A percentile compares a stretch with the other conserved stretches of the same genome.
Evolutionary conservation across 2,888 invertebrate genomes (phyloP).

Genomic region (Blera fallax): DNA sequence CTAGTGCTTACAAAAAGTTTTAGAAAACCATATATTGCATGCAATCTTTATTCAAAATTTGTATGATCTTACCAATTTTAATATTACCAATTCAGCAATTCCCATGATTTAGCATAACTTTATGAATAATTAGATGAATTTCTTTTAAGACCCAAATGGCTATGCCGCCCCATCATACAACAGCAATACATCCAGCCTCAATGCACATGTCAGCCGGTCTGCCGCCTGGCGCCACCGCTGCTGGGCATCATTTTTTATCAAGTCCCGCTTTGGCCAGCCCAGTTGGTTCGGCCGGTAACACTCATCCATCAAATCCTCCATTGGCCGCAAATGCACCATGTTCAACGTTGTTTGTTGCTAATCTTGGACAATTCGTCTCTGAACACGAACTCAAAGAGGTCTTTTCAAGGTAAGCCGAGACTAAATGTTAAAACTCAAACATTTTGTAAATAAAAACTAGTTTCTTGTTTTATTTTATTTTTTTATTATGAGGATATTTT

Average conservation of each 20-base stretch:
- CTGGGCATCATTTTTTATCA: conserved; percentile 91
- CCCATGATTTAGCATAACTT: conserved; percentile 47
- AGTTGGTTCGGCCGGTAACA: conserved; percentile 84
- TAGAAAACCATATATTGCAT: conserved; percentile 11
- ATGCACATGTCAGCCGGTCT: conserved; percentile 85
- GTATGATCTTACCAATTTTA: conserved; percentile 41
- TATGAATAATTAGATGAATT: conserved; percentile 67
- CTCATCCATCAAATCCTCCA: conserved; percentile 81
- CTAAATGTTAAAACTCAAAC: background rate
- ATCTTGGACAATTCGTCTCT: conserved; percentile 98
- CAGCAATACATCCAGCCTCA: conserved; percentile 85
- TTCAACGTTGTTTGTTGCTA: conserved; percentile 99
- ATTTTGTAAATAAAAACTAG: background rate
- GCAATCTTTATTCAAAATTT: conserved; percentile 66
- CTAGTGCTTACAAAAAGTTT: conserved; percentile 2
- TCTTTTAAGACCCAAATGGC: conserved; percentile 83
- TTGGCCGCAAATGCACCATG: conserved; percentile 91
- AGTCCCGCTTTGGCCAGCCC: conserved; percentile 97
- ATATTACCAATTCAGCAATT: conserved; percentile 39
- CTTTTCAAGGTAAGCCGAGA: conserved; percentile 93
- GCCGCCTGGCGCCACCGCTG: conserved; percentile 79
- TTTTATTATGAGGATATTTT: conserved; percentile 9
- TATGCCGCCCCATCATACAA: conserved; percentile 83
- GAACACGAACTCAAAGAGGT: conserved; percentile 99
- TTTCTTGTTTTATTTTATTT: background rate